Base-by-base conservation (phyloP, 1,140 invertebrate genomes). In the Caenorhabditis brenneri region DNA sequence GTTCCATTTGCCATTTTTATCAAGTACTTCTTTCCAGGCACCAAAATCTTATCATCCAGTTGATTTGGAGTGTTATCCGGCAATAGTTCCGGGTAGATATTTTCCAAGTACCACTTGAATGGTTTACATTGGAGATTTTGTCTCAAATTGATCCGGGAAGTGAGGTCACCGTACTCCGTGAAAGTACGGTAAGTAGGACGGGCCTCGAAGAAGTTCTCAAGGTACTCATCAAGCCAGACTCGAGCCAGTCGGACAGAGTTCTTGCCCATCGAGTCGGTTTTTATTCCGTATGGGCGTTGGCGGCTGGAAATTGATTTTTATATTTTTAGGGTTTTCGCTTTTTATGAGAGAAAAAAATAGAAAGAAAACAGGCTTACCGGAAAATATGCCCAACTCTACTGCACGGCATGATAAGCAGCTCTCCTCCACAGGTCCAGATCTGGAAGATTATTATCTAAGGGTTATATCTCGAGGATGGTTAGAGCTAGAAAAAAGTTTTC, bases 391-490 rank as follows among this genome's bases (percentile, higher is more conserved):
- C 95, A 88, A 97, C 96, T 92, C 95, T 95, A 87, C 95, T 96
- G 92, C 95, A 96, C 87, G 95, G 95, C 87, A 94, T 93, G 88
- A 97, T 96, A 93, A 96, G 95, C 92, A 97, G 93, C 84, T 93
- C 93, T 88, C 96, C 96, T 88, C 96, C 96, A 93, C 96, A 98
- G 95, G 96, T 96, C 96, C 96, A 97, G 91, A 97, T 95, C 95
- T 97, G 93, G 91, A 88, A 92, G 0, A 22, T 90, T 36, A 42
- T 16, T 65, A 16, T 27, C 10, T 16, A n/a, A 2, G n/a, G 10
- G 19, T 51, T 39, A 58, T 48, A 80, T 42, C 86, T 87, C 91
- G 24, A 27, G 4, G 27, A 29, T 15, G n/a, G n/a, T n/a, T n/a
- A n/a, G n/a, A n/a, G n/a, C n/a, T n/a, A n/a, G n/a, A n/a, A n/a